These are phyloP conservation scores for Pasiphila rectangulata DNA, from an alignment of 2,888 invertebrate genomes.

Conservation along the genomic window DNA sequence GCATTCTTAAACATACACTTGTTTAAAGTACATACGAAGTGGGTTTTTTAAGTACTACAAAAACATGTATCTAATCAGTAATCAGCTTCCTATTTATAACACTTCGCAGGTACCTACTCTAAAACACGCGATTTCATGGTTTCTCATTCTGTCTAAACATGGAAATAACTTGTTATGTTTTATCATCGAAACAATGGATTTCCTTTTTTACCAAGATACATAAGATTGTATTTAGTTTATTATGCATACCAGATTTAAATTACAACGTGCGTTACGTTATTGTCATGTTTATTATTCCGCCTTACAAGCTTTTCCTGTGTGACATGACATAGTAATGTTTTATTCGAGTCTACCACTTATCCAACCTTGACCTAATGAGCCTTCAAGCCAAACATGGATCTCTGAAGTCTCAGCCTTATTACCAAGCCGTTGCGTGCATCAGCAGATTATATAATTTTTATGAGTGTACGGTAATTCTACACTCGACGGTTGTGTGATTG, in stretches of 20 bases:
- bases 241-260: neutral
- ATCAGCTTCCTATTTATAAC: too few species aligned
- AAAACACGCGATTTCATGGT: too few species aligned
- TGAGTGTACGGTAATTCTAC: slow-evolving; percentile 29
- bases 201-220: too few species aligned
- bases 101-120: too few species aligned
- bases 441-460: slow-evolving; percentile 30
- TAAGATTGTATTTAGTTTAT: neutral
- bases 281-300: slow-evolving; percentile 16
- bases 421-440: slow-evolving; percentile 8
- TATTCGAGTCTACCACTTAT: slow-evolving; percentile 15
- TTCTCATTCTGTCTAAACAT: too few species aligned
- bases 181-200: too few species aligned
- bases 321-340: slow-evolving; percentile 14
- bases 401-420: slow-evolving; percentile 15
- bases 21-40: too few species aligned
- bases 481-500: slow-evolving; percentile 32
- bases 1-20: too few species aligned
- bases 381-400: slow-evolving; percentile 13
- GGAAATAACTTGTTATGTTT: too few species aligned
- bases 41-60: too few species aligned
- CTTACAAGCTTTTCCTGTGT: slow-evolving; percentile 23
- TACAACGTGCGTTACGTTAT: slow-evolving; percentile 8
- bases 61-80: too few species aligned
- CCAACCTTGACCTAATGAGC: slow-evolving; percentile 33